Evolutionary conservation across 1,140 invertebrate species (phyloP), one percentile per base, ranked within the genome.

Genomic region (Calosoma granatense): DNA sequence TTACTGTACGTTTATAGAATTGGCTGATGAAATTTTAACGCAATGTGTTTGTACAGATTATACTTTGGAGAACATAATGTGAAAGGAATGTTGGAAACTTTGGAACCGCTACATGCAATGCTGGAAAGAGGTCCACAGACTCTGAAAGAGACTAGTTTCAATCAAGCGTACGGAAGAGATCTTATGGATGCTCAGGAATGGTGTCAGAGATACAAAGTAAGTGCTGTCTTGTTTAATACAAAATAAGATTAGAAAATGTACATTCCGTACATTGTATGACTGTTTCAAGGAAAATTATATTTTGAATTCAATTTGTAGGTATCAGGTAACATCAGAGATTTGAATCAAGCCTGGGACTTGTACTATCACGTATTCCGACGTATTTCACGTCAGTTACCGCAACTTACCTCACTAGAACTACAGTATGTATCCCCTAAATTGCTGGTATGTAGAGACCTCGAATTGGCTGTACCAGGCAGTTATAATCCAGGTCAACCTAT

Each of bases 301-400:
- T 43, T 57, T n/a, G n/a, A n/a, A n/a, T n/a, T n/a, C n/a, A 54
- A 54, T 56, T 63, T 62, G 19, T 59, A 78, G 76, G 74, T 82
- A 15, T 89, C 88, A 0, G 82, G 84, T 1, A 92, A 95, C 64
- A 83, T 90, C 0, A 81, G 92, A 55, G 94, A 98, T 65, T 74
- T 99, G 20, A 97, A 95, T 67, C 90, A 95, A 70, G 97, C 97
- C 12, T 99, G 97, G 97, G 97, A 99, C 70, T 74, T 98, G 0
- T 99, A 99, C 71, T 99, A 98, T 73, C 91, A 97, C 66, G 94
- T 99, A 9, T 98, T 98, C 70, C 80, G 95, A 51, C 82, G 94
- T 55, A 98, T 99, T 63, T 90, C 90, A 0, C 81, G 92, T 56
- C 97, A 99, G 73, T 76, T 99, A 59, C 94, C 94, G 1, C 89